phyloP scores from a whole-genome alignment of 53 echinoderm and acorn worm species.

The Pentamera pediparva region DNA sequence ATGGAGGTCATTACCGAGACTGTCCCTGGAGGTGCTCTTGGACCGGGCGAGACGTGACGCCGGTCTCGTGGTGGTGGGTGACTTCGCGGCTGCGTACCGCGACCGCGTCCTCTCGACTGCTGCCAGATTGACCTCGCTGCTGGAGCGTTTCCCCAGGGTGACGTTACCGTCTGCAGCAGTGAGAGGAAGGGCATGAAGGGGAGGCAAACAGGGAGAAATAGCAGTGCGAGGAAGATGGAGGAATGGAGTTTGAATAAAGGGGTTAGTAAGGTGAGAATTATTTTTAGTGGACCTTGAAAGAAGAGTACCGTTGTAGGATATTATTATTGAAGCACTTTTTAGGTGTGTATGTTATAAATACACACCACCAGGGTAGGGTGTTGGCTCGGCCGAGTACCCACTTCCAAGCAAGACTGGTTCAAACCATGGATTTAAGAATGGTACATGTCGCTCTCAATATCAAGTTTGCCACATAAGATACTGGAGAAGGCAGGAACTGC shows the following conservation, averaged over 20 bases:
- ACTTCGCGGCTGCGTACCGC: constrained; percentile 52
- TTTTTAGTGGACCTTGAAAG: not conserved
- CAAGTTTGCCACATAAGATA: too few species aligned
- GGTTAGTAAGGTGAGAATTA: not conserved
- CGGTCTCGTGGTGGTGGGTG: constrained; percentile 53
- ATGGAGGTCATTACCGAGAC: constrained; percentile 88
- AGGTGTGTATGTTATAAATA: too few species aligned
- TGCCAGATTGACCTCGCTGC: constrained; percentile 95
- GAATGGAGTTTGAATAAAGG: not conserved
- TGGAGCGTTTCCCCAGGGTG: constrained; percentile 83
- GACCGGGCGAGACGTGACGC: constrained; percentile 81
- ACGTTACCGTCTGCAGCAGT: constrained; percentile 39
- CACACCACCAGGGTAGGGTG: too few species aligned
- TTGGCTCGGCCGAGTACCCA: too few species aligned
- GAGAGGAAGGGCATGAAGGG: not conserved
- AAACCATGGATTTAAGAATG: too few species aligned
- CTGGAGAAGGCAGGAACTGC: too few species aligned
- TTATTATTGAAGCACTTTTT: too few species aligned
- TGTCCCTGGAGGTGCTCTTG: constrained; percentile 97
- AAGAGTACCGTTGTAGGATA: too few species aligned
- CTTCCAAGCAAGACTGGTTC: too few species aligned
- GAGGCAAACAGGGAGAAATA: not conserved
- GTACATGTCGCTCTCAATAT: too few species aligned
- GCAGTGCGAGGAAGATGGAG: not conserved
- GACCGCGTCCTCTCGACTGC: constrained; percentile 89